phyloP scores from a whole-genome alignment of 23 tunicate species.

The Trididemnum nubilum region DNA sequence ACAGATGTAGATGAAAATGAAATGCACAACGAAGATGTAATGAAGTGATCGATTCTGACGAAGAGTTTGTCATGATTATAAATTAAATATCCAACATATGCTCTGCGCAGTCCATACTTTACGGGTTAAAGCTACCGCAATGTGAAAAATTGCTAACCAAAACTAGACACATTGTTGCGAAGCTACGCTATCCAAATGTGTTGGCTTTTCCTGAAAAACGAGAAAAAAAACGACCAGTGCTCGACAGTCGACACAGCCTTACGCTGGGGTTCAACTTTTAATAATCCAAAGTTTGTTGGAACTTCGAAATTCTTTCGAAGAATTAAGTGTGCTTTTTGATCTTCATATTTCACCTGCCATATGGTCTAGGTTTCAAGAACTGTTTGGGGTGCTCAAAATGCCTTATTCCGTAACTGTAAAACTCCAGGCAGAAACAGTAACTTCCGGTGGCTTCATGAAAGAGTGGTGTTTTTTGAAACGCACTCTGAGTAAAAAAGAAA shows the following conservation, averaged over 20 bases:
- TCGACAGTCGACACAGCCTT: slow-evolving; percentile 1
- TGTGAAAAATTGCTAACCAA: slow-evolving; percentile 1
- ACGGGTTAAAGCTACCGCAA: neutral
- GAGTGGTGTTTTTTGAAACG: slow-evolving; percentile 32
- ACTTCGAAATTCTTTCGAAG: slow-evolving; percentile 19
- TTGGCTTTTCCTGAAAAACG: slow-evolving; percentile 15
- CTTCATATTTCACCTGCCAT: slow-evolving; percentile 30
- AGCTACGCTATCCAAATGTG: slow-evolving; percentile 26
- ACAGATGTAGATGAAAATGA: slow-evolving; percentile 1
- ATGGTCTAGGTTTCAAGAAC: neutral
- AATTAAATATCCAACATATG: neutral
- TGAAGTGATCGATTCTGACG: no score
- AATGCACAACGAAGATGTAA: neutral
- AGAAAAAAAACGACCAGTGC: slow-evolving; percentile 5
- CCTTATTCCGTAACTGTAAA: slow-evolving; percentile 28
- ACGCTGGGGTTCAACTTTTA: slow-evolving; percentile 24
- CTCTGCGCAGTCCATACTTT: neutral
- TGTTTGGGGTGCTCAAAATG: slow-evolving; percentile 14
- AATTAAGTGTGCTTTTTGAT: slow-evolving; percentile 25
- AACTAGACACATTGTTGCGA: slow-evolving; percentile 10
- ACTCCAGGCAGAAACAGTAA: slow-evolving; percentile 34
- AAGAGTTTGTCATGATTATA: neutral
- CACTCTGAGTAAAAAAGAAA: slow-evolving; percentile 29
- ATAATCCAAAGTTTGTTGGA: slow-evolving; percentile 23
- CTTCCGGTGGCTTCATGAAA: slow-evolving; percentile 25